These are phyloP conservation scores for Hycleus phaleratus DNA, from an alignment of 1,140 invertebrate species.

Conservation along the genomic window DNA sequence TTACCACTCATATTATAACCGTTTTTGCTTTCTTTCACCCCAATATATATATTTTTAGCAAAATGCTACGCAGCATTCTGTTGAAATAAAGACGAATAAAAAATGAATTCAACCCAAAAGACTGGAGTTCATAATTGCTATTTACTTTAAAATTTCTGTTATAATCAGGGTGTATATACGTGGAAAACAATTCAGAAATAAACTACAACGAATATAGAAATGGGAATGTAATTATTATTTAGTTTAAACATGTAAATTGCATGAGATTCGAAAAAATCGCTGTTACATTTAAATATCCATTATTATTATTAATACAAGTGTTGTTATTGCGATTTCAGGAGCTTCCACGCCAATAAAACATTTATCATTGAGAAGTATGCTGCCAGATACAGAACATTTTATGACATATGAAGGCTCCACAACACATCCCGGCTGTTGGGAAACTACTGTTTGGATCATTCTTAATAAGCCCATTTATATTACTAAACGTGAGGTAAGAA, in stretches of 20 bases:
- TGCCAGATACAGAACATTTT: slow-evolving; percentile 84
- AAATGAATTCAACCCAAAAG: too few relatives aligned
- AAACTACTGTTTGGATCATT: slow-evolving; percentile 90
- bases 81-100: too few relatives aligned
- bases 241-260: not conserved
- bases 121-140: too few relatives aligned
- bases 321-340: slow-evolving; percentile 48
- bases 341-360: slow-evolving; percentile 71
- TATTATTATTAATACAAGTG: too few relatives aligned
- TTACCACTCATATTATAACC: too few relatives aligned
- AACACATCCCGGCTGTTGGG: slow-evolving; percentile 89
- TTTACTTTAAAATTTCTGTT: too few relatives aligned
- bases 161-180: too few relatives aligned
- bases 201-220: too few relatives aligned
- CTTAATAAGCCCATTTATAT: slow-evolving; percentile 96
- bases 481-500: slow-evolving; percentile 74
- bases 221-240: not conserved
- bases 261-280: not conserved
- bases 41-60: too few relatives aligned
- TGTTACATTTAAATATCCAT: not conserved
- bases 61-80: too few relatives aligned
- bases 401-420: slow-evolving; percentile 98
- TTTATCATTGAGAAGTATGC: slow-evolving; percentile 70
- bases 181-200: too few relatives aligned
- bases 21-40: too few relatives aligned